Evolutionary conservation across 1,140 invertebrate genomes (phyloP), one percentile per base, ranked within the genome.

Genomic region (Aphelinus atriplicis): DNA sequence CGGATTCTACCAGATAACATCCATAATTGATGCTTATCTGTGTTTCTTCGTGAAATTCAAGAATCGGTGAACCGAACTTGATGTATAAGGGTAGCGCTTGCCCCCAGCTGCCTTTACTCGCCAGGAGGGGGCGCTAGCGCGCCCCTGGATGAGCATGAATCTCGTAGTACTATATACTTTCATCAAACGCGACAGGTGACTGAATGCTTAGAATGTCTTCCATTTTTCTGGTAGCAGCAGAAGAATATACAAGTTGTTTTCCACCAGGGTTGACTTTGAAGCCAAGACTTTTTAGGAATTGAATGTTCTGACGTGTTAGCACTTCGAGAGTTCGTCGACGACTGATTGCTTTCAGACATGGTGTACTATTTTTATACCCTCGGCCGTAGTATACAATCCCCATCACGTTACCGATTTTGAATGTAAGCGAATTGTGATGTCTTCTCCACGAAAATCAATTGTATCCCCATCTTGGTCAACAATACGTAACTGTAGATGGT

Each of bases 71-170:
- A n/a, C n/a, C n/a, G n/a, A n/a, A n/a, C n/a, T n/a, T n/a, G n/a
- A n/a, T n/a, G n/a, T n/a, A n/a, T n/a, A n/a, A n/a, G n/a, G n/a
- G n/a, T n/a, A n/a, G n/a, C n/a, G n/a, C n/a, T n/a, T n/a, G n/a
- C n/a, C n/a, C n/a, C n/a, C n/a, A n/a, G n/a, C n/a, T n/a, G n/a
- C n/a, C n/a, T n/a, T n/a, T n/a, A n/a, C n/a, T n/a, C n/a, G n/a
- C n/a, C n/a, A n/a, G n/a, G n/a, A n/a, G n/a, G n/a, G n/a, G n/a
- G n/a, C n/a, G n/a, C n/a, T n/a, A n/a, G n/a, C n/a, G n/a, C n/a
- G n/a, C n/a, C n/a, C n/a, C n/a, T n/a, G n/a, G 73, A 69, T 83
- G 78, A 56, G 78, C 76, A 81, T 84, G 81, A 70, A 72, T 76
- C 72, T 85, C 80, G 70, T 73, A 78, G 75, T 82, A 80, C 45